Conservation (phyloP, 2,113 vertebrate species). For the Symphodus melops region DNA sequence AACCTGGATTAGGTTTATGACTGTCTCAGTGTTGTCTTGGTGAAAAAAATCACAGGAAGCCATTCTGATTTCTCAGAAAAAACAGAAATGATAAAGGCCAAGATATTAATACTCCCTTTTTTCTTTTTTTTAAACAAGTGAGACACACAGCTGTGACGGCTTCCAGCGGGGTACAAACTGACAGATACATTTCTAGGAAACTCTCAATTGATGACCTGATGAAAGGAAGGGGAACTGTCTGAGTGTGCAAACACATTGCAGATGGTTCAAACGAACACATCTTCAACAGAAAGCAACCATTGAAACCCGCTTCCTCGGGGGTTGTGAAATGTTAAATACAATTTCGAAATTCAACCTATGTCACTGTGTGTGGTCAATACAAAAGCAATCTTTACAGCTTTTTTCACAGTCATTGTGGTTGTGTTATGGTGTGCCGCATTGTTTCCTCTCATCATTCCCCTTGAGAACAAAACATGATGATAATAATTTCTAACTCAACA, state of each 20-base stretch:
- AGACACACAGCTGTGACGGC: conserved; percentile 34
- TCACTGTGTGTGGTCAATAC: conserved; percentile 49
- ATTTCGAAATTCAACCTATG: conserved; percentile 30
- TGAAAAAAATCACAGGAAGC: conserved; percentile 41
- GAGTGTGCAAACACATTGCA: background rate
- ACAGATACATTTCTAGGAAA: conserved; percentile 54
- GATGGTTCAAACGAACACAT: background rate
- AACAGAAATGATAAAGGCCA: conserved; percentile 30
- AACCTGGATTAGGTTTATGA: conserved; percentile 45
- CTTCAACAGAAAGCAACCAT: conserved; percentile 28
- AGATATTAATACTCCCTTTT: conserved; percentile 41
- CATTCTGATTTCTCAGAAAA: conserved; percentile 47
- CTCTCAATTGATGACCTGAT: conserved; percentile 26
- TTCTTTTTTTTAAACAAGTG: too few relatives aligned
- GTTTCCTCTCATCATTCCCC: conserved; percentile 45
- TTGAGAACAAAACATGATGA: conserved; percentile 53
- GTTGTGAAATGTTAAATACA: conserved; percentile 42
- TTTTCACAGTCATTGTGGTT: conserved; percentile 30
- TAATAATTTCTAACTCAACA: conserved; percentile 28
- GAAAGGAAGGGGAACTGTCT: background rate
- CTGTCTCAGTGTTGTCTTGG: conserved; percentile 24
- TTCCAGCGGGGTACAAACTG: conserved; percentile 47
- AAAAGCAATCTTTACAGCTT: conserved; percentile 26
- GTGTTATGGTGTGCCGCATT: conserved; percentile 50
- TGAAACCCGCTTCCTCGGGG: conserved; percentile 16